These are phyloP conservation scores for Torymus aiolomorphi DNA, from an alignment of 2,888 invertebrate genomes.

Conservation along the genomic window DNA sequence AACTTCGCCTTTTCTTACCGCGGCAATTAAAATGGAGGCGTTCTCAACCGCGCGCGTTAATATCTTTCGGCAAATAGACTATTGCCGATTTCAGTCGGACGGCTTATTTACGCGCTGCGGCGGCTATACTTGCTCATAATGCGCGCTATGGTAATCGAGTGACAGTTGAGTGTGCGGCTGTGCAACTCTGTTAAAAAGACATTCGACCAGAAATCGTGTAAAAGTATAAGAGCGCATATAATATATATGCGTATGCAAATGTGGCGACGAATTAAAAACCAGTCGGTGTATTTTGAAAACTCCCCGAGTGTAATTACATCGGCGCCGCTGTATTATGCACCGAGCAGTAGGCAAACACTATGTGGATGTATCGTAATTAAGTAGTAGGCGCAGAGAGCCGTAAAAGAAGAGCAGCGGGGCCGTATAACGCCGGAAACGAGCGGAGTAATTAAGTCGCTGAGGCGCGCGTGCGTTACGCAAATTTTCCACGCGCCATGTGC, in stretches of 20 bases:
- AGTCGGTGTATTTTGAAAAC: too few relatives aligned
- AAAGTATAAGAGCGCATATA: too few relatives aligned
- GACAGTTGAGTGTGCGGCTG: too few relatives aligned
- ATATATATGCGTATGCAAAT: too few relatives aligned
- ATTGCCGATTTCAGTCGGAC: not conserved
- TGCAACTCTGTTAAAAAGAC: too few relatives aligned
- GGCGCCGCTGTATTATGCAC: too few relatives aligned
- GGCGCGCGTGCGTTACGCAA: slow-evolving; percentile 15
- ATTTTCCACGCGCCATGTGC: slow-evolving; percentile 9
- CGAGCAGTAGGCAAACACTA: not conserved
- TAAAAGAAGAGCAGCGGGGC: slow-evolving; percentile 37
- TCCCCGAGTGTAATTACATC: too few relatives aligned
- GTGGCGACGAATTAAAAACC: too few relatives aligned
- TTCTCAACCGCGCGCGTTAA: not conserved
- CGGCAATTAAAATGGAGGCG: slow-evolving; percentile 20
- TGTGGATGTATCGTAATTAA: slow-evolving; percentile 28
- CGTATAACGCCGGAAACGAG: slow-evolving; percentile 49
- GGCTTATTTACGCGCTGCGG: too few relatives aligned
- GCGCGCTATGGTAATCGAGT: too few relatives aligned
- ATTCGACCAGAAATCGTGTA: too few relatives aligned
- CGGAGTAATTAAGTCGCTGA: slow-evolving; percentile 48
- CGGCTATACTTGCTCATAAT: too few relatives aligned
- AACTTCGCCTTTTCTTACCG: not conserved
- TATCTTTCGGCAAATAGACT: not conserved
- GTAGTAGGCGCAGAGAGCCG: slow-evolving; percentile 31